phyloP scores from a whole-genome alignment of 2,888 invertebrate genomes.

The Resseliella maxima region DNA sequence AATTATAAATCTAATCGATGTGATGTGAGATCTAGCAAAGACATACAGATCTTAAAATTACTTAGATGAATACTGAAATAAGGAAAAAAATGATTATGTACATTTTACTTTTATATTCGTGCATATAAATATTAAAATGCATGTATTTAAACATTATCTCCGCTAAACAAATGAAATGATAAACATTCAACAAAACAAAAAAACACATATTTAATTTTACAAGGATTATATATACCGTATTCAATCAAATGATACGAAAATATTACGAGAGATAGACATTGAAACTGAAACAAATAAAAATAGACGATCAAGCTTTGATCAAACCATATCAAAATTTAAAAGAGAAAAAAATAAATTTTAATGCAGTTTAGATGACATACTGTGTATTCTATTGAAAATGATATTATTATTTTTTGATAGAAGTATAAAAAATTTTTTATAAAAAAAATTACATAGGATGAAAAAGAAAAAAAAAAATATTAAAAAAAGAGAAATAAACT shows the following conservation, averaged over 20 bases:
- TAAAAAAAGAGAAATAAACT: neutral
- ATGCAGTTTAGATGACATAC: neutral
- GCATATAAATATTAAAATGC: neutral
- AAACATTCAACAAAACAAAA: neutral
- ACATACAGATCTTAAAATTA: slow-evolving; percentile 12
- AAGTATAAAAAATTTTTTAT: neutral
- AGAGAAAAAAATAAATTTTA: slow-evolving; percentile 5
- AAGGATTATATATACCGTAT: too few species aligned
- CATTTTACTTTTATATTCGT: neutral
- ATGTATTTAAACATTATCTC: too few species aligned
- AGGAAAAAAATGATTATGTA: neutral
- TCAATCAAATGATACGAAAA: neutral
- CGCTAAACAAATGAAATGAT: neutral
- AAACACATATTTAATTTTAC: too few species aligned
- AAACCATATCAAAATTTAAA: slow-evolving; percentile 38
- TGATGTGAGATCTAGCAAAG: slow-evolving; percentile 42
- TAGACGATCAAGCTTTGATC: slow-evolving; percentile 15
- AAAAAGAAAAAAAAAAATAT: neutral
- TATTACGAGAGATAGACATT: neutral
- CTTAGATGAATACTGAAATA: neutral
- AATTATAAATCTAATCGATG: slow-evolving; percentile 38
- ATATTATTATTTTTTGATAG: slow-evolving; percentile 21
- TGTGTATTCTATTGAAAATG: neutral
- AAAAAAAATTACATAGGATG: neutral
- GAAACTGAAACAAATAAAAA: neutral